Percentiles rank a stretch among this genome's conserved stretches.
These are phyloP conservation scores for Cinara cedri DNA, from an alignment of 2,888 invertebrate genomes.

Conservation along the genomic window DNA sequence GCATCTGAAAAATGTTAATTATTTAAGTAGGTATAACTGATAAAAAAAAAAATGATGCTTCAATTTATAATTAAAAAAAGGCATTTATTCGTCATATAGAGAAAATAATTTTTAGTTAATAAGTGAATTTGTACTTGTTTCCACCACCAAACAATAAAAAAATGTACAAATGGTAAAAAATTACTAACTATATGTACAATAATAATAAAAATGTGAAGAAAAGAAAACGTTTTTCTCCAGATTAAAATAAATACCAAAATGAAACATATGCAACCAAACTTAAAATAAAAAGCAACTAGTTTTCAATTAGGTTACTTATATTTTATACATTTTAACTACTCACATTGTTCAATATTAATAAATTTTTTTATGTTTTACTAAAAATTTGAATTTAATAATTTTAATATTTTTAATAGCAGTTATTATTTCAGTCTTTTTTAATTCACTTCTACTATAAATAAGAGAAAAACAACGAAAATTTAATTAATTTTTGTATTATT, in stretches of 20 bases:
- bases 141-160: constrained; percentile 41
- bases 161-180: constrained; percentile 23
- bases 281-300: not conserved
- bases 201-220: constrained; percentile 11
- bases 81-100: constrained; percentile 30
- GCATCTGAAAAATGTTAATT: constrained; percentile 46
- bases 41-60: not conserved
- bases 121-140: constrained; percentile 35
- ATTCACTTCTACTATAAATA: too few species aligned
- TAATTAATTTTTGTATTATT: too few species aligned
- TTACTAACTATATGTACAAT: constrained; percentile 21
- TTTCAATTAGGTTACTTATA: not conserved
- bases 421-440: too few species aligned
- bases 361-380: too few species aligned
- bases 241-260: not conserved
- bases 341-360: not conserved
- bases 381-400: too few species aligned
- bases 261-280: not conserved
- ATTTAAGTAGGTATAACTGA: not conserved
- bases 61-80: too few species aligned
- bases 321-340: not conserved
- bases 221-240: not conserved
- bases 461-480: too few species aligned
- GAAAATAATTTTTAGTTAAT: constrained; percentile 5
- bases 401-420: too few species aligned